Conservation (phyloP, 2,113 vertebrate species). For the Sylvilagus bachmani region DNA sequence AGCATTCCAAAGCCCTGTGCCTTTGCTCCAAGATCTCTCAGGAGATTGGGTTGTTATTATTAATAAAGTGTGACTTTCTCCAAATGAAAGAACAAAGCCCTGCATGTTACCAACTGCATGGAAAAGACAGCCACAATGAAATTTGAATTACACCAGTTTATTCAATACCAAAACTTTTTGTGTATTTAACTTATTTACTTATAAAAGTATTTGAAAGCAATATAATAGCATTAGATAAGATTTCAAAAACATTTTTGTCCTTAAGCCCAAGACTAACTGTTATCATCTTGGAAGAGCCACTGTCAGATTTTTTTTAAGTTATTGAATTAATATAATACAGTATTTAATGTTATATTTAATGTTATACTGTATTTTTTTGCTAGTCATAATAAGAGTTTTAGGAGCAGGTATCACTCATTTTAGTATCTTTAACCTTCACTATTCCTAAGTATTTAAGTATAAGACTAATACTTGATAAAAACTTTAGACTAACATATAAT, state of each 20-base stretch:
- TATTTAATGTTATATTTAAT: slow-evolving; percentile 46
- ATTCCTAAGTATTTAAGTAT: slow-evolving; percentile 54
- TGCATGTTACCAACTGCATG: slow-evolving; percentile 51
- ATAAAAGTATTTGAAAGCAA: slow-evolving; percentile 35
- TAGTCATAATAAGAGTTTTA: slow-evolving; percentile 33
- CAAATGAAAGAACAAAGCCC: slow-evolving; percentile 77
- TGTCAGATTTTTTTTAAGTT: not conserved
- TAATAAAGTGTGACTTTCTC: slow-evolving; percentile 81
- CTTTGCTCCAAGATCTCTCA: slow-evolving; percentile 47
- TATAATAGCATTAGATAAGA: slow-evolving; percentile 25
- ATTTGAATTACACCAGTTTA: slow-evolving; percentile 53
- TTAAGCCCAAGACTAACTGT: not conserved
- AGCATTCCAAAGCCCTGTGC: slow-evolving; percentile 57
- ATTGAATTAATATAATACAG: not conserved
- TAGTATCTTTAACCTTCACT: not conserved
- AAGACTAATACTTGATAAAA: not conserved
- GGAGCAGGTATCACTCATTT: slow-evolving; percentile 17
- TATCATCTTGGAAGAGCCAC: not conserved
- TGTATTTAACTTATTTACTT: slow-evolving; percentile 51
- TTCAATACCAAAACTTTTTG: not conserved
- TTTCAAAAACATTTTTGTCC: slow-evolving; percentile 34
- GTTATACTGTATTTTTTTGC: slow-evolving; percentile 34
- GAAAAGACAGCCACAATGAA: slow-evolving; percentile 59
- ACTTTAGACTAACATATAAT: too few species aligned
- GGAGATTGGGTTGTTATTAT: slow-evolving; percentile 73